Percentiles rank a stretch among this genome's conserved stretches.
Conservation (phyloP, 1,140 invertebrate genomes). For the Cydia fagiglandana region DNA sequence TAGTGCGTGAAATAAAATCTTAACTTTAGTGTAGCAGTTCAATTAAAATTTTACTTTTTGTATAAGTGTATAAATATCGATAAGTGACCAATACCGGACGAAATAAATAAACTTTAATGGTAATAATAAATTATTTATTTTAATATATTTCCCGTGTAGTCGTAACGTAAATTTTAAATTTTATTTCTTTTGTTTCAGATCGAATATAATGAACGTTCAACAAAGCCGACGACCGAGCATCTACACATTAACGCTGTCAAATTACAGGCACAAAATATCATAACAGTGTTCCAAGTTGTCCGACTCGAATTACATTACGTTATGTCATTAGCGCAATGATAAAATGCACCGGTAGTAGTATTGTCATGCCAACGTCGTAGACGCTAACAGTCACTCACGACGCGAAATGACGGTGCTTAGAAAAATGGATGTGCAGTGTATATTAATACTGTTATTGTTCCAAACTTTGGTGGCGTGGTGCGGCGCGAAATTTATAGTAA, state of each 20-base stretch:
- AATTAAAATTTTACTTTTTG: not conserved
- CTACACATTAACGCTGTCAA: conserved; percentile 59
- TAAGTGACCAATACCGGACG: not conserved
- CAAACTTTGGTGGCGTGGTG: conserved; percentile 64
- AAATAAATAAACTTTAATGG: not conserved
- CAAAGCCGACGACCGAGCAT: conserved; percentile 48
- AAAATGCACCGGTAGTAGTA: conserved; percentile 49
- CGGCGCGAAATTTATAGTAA: conserved; percentile 55
- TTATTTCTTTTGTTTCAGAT: conserved; percentile 60
- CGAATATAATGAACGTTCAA: conserved; percentile 66
- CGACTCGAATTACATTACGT: conserved; percentile 24
- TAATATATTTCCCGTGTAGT: not conserved
- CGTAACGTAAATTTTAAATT: conserved; percentile 29
- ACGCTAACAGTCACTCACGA: not conserved
- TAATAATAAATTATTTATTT: not conserved
- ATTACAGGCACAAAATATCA: conserved; percentile 67
- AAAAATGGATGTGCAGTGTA: conserved; percentile 70
- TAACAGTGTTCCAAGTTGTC: conserved; percentile 41
- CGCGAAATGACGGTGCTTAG: conserved; percentile 43
- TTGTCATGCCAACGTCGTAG: conserved; percentile 28
- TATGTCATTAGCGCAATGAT: conserved; percentile 36
- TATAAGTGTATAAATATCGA: not conserved
- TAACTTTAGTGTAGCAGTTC: conserved; percentile 2
- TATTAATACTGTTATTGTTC: conserved; percentile 68
- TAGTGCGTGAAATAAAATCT: not conserved